These are phyloP conservation scores for Erynnis tages DNA, from an alignment of 2,888 invertebrate species.

Conservation along the genomic window DNA sequence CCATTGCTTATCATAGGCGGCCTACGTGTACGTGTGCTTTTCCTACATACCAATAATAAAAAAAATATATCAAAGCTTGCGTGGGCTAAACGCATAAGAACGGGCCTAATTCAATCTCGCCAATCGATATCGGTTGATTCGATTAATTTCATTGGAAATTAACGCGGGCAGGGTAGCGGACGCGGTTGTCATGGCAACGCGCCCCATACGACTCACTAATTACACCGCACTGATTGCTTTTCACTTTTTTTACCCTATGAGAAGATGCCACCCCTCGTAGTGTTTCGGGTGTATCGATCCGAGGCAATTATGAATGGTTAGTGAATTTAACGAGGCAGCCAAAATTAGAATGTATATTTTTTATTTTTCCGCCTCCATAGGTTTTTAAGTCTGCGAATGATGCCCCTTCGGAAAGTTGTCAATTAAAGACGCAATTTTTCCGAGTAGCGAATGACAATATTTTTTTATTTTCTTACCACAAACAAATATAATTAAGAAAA, in stretches of 20 bases:
- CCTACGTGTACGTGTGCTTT: too few species aligned
- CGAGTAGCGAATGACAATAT: too few species aligned
- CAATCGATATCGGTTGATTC: slow-evolving; percentile 73
- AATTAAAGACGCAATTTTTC: background rate
- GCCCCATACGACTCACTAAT: slow-evolving; percentile 81
- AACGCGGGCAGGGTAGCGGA: slow-evolving; percentile 73
- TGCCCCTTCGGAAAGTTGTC: too few species aligned
- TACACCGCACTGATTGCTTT: slow-evolving; percentile 82
- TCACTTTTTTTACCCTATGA: slow-evolving; percentile 78
- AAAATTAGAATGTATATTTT: slow-evolving; percentile 5
- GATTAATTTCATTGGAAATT: slow-evolving; percentile 78
- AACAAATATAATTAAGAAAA: too few species aligned
- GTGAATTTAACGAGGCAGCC: slow-evolving; percentile 11
- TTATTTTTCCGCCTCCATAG: background rate
- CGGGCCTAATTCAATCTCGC: slow-evolving; percentile 53
- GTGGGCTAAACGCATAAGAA: slow-evolving; percentile 31
- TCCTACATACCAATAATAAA: too few species aligned
- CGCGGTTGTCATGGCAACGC: slow-evolving; percentile 73
- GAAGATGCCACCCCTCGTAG: slow-evolving; percentile 73
- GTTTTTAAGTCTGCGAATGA: background rate
- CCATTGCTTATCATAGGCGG: too few species aligned
- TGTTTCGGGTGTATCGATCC: slow-evolving; percentile 24
- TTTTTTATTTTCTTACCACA: too few species aligned
- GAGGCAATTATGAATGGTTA: slow-evolving; percentile 22
- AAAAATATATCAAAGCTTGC: slow-evolving; percentile 23